Conservation (phyloP, 1,140 invertebrate genomes). For the Macrotrachela quadricornifera region DNA sequence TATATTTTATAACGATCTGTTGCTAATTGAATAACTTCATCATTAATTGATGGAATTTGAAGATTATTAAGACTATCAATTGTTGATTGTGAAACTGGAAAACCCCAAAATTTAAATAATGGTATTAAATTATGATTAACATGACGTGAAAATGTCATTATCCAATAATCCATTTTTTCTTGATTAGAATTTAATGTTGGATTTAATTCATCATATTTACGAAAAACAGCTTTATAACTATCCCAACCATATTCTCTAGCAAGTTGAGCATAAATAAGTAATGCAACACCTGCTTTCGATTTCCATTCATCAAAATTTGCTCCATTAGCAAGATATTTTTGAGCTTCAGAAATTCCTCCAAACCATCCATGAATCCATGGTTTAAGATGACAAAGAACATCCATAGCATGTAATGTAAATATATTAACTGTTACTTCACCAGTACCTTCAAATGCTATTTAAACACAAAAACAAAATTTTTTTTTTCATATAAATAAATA, state of each 20-base stretch:
- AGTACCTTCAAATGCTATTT: slow-evolving; percentile 13
- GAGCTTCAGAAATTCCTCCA: neutral
- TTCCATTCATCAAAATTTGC: slow-evolving; percentile 7
- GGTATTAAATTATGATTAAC: slow-evolving; percentile 9
- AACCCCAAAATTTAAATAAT: slow-evolving; percentile 9
- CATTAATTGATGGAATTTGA: no score
- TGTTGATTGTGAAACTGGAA: no score
- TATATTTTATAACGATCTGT: no score
- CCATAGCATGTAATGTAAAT: slow-evolving; percentile 15
- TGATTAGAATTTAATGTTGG: slow-evolving; percentile 9
- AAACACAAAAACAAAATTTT: no score
- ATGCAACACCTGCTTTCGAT: slow-evolving; percentile 7
- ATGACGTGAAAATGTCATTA: slow-evolving; percentile 8
- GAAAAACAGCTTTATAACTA: slow-evolving; percentile 3
- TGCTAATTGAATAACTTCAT: no score
- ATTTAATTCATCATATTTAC: slow-evolving; percentile 10
- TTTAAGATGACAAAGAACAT: slow-evolving; percentile 9
- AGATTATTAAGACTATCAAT: no score
- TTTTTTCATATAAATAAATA: no score
- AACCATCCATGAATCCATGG: slow-evolving; percentile 13
- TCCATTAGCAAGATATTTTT: slow-evolving; percentile 9
- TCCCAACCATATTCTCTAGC: slow-evolving; percentile 11
- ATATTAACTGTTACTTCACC: slow-evolving; percentile 14
- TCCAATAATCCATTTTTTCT: slow-evolving; percentile 11
- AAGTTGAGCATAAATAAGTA: slow-evolving; percentile 10